phyloP scores from a whole-genome alignment of 2,888 invertebrate genomes.

The Palloptera scutellata region DNA sequence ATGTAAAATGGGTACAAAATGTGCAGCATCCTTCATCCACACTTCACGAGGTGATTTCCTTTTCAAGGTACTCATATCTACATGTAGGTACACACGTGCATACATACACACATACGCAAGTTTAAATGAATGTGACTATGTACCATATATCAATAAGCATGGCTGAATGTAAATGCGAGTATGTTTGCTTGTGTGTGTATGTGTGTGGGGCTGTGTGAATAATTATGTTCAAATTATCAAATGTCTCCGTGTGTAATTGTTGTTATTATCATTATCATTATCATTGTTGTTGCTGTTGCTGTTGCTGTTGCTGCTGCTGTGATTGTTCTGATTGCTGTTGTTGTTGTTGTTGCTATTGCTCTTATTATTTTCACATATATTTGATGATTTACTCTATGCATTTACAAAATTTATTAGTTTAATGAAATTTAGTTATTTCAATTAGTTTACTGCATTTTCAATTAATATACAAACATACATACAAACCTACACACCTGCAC shows the following conservation, averaged over 20 bases:
- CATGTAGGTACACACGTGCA: too few relatives aligned
- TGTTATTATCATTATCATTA: slow-evolving; percentile 21
- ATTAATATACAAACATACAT: slow-evolving; percentile 10
- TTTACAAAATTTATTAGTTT: slow-evolving; percentile 32
- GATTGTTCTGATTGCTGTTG: slow-evolving; percentile 10
- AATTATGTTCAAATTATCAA: slow-evolving; percentile 42
- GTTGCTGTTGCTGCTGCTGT: slow-evolving; percentile 14
- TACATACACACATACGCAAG: too few relatives aligned
- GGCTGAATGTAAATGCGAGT: background rate
- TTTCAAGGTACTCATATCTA: too few relatives aligned
- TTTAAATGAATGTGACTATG: too few relatives aligned
- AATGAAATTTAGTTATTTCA: slow-evolving; percentile 34
- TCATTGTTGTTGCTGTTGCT: background rate
- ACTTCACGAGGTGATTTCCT: too few relatives aligned
- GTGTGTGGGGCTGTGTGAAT: slow-evolving; percentile 10
- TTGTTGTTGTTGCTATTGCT: background rate
- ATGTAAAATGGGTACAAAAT: too few relatives aligned
- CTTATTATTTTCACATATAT: background rate
- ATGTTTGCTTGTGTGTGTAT: background rate
- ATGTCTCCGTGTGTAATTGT: slow-evolving; percentile 35
- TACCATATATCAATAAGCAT: too few relatives aligned
- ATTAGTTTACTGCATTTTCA: slow-evolving; percentile 19
- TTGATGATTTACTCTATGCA: slow-evolving; percentile 28
- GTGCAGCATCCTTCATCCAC: too few relatives aligned
- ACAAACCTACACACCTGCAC: background rate